Base-by-base conservation (phyloP, 2,797 vertebrate species). In the Microchirus variegatus region DNA sequence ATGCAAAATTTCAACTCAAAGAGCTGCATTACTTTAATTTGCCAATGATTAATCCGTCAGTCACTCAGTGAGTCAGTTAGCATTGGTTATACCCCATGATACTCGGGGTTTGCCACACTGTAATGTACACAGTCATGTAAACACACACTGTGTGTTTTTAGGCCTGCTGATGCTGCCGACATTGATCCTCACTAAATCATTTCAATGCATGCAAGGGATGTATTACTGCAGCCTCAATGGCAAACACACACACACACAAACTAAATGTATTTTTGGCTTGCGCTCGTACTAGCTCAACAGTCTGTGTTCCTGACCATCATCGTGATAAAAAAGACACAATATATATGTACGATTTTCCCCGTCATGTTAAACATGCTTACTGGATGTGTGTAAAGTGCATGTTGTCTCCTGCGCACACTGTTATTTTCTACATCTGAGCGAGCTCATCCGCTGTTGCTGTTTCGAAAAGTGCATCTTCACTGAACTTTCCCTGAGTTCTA, bases 311-410 rank as follows among this genome's bases (percentile, higher is more conserved):
- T 69, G 70, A 77, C 86, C 83, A 83, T 90, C 83, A 73, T 87
- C 69, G 67, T 87, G 88, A 90, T 90, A 91, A 87, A 88, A 87
- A 82, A 31, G 79, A 87, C 86, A 86, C 87, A 80, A 90, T 88
- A n/a, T n/a, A n/a, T n/a, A n/a, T n/a, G 89, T 83, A 88, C 86
- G 79, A 87, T 80, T 87, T 88, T 82, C 76, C 64, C 77, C 69
- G 78, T 22, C 5, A 31, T 31, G 31, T 31, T 6, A 31, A 31
- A 31, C 31, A 31, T 31, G 7, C 31, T 31, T 31, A 31, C 31
- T 31, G 31, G 31, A n/a, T n/a, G 2, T 31, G 5, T 31, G 3
- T 31, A 31, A 31, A 31, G 31, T 31, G 31, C 7, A 31, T 31
- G 5, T 31, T 31, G 31, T 31, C 31, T 31, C 31, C 31, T 31